Percentiles rank a stretch among this genome's conserved stretches.
phyloP scores from a whole-genome alignment of 2,888 invertebrate genomes.

The Andrena camellia region DNA sequence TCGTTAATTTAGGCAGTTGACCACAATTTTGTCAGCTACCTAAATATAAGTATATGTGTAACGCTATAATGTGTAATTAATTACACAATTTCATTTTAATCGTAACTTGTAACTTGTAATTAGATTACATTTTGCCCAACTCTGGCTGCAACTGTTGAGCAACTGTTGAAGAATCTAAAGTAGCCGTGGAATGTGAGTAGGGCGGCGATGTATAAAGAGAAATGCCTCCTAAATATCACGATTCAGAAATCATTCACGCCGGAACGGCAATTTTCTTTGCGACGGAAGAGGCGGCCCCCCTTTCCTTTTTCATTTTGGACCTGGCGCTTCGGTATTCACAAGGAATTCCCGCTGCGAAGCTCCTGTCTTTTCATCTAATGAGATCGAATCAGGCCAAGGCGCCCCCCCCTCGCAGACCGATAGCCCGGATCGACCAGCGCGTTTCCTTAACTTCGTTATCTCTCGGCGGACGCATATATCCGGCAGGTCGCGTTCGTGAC shows the following conservation, averaged over 20 bases:
- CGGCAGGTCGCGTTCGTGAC: constrained; percentile 48
- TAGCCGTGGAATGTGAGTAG: not conserved
- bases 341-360: constrained; percentile 43
- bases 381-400: constrained; percentile 60
- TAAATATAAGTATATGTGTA: too few species aligned
- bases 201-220: not conserved
- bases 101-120: too few species aligned
- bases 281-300: not conserved
- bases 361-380: constrained; percentile 54
- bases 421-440: constrained; percentile 28
- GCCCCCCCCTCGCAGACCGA: constrained; percentile 33
- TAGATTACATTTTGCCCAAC: too few species aligned
- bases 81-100: too few species aligned
- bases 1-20: too few species aligned
- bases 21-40: too few species aligned
- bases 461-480: constrained; percentile 40
- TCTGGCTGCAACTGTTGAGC: too few species aligned
- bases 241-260: constrained; percentile 16
- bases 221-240: not conserved
- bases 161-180: too few species aligned
- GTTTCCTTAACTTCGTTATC: constrained; percentile 58
- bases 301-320: constrained; percentile 14
- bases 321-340: constrained; percentile 49
- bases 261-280: constrained; percentile 28
- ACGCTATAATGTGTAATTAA: too few species aligned